Conservation (phyloP, 2,113 vertebrate species). For the Rhinoderma darwinii region DNA sequence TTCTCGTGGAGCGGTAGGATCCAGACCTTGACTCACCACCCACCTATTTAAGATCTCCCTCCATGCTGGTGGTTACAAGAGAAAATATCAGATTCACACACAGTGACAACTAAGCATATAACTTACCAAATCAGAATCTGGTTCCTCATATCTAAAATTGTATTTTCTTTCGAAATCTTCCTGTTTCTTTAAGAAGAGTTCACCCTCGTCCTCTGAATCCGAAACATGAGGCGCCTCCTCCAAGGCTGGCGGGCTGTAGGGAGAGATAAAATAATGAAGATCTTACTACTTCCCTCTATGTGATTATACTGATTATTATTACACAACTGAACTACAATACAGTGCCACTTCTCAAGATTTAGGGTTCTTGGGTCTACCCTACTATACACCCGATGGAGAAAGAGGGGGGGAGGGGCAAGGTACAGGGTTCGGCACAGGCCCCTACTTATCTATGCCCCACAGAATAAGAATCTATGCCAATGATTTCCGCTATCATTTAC, state of each 20-base stretch:
- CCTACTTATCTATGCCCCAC: too few relatives aligned
- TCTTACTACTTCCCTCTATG: background rate
- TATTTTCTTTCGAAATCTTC: conserved; percentile 88
- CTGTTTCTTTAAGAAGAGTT: conserved; percentile 83
- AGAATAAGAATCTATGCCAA: too few relatives aligned
- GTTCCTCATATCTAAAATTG: conserved; percentile 93
- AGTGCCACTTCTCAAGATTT: too few relatives aligned
- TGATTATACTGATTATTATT: background rate
- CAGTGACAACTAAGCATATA: too few relatives aligned
- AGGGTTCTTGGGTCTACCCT: too few relatives aligned
- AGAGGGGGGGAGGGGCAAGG: too few relatives aligned
- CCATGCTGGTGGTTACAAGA: background rate
- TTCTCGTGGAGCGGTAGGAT: too few relatives aligned
- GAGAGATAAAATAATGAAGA: background rate
- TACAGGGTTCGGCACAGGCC: too few relatives aligned
- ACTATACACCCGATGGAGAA: too few relatives aligned
- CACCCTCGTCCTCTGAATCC: conserved; percentile 87
- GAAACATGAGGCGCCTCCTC: conserved; percentile 67
- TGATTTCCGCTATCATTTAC: too few relatives aligned
- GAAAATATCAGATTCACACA: too few relatives aligned
- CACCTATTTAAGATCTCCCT: background rate
- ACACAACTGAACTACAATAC: background rate
- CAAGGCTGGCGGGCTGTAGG: conserved; percentile 70
- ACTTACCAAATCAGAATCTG: conserved; percentile 72
- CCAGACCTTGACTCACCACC: too few relatives aligned